Evolutionary conservation across 2,888 invertebrate species (phyloP).

Genomic region (Carcina quercana): DNA sequence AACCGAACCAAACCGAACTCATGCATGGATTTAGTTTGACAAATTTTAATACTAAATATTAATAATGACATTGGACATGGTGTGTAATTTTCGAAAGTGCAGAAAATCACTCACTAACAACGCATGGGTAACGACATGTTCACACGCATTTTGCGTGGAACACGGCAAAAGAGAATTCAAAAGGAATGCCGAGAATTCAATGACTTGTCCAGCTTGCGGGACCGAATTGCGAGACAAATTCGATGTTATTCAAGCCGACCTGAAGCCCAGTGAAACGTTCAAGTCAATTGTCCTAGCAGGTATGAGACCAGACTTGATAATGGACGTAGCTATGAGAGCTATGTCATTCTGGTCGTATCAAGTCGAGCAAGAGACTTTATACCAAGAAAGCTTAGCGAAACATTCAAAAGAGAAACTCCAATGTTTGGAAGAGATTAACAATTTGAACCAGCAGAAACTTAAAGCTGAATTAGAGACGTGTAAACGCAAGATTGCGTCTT

Average conservation of each 20-base stretch:
- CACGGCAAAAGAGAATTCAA: slow-evolving; percentile 68
- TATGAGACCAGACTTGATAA: slow-evolving; percentile 67
- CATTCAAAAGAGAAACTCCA: slow-evolving; percentile 60
- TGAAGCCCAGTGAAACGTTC: slow-evolving; percentile 66
- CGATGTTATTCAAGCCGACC: slow-evolving; percentile 68
- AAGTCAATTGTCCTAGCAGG: slow-evolving; percentile 70
- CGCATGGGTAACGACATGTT: slow-evolving; percentile 72
- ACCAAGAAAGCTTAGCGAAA: slow-evolving; percentile 63
- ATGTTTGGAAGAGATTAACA: slow-evolving; percentile 61
- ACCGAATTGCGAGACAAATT: slow-evolving; percentile 65
- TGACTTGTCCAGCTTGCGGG: slow-evolving; percentile 68
- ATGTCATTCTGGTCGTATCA: slow-evolving; percentile 73
- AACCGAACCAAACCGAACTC: too few species aligned
- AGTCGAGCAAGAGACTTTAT: slow-evolving; percentile 66
- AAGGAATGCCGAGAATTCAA: slow-evolving; percentile 53
- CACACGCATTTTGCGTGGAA: slow-evolving; percentile 71
- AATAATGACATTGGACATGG: slow-evolving; percentile 54
- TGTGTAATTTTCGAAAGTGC: slow-evolving; percentile 71
- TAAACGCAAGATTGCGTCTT: slow-evolving; percentile 54
- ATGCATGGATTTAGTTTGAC: too few species aligned
- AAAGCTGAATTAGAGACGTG: slow-evolving; percentile 63
- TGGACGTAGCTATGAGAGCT: slow-evolving; percentile 72
- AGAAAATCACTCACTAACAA: slow-evolving; percentile 57
- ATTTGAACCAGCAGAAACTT: slow-evolving; percentile 54
- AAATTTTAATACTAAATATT: too few species aligned